Evolutionary conservation across 2,797 vertebrate species (phyloP).

Genomic region (Rachycentron canadum): DNA sequence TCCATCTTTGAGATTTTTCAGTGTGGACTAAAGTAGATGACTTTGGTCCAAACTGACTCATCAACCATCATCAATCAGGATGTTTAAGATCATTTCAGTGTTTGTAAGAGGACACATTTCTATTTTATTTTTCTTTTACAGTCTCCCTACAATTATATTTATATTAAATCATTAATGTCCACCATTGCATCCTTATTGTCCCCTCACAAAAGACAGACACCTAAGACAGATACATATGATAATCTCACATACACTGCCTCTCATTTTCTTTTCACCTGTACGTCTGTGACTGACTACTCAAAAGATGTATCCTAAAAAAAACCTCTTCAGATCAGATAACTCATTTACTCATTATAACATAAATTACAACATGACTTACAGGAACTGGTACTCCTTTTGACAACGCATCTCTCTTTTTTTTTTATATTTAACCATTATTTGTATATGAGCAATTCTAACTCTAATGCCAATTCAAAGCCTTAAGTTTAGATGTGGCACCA

Average conservation of each 20-base stretch:
- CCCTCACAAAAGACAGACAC: too few relatives aligned
- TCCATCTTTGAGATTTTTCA: neutral
- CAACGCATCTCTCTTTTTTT: neutral
- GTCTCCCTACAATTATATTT: too few relatives aligned
- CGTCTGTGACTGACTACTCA: neutral
- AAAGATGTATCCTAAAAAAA: neutral
- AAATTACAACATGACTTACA: neutral
- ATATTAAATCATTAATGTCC: too few relatives aligned
- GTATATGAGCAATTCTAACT: neutral
- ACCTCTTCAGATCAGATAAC: neutral
- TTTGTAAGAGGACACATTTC: neutral
- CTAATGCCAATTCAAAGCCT: neutral
- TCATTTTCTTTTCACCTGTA: too few relatives aligned
- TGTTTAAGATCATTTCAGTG: neutral
- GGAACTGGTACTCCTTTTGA: neutral
- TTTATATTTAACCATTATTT: neutral
- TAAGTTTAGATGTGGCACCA: neutral
- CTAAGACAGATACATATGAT: too few relatives aligned
- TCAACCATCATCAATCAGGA: neutral
- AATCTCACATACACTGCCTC: too few relatives aligned
- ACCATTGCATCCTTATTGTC: too few relatives aligned
- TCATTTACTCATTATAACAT: too few relatives aligned
- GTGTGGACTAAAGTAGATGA: too few relatives aligned
- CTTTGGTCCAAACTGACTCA: too few relatives aligned
- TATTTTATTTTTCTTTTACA: too few relatives aligned